Percentiles rank a stretch among this genome's conserved stretches.
Conservation (phyloP, 92 coral and sea anemone species). For the Bergia puertoricense region DNA sequence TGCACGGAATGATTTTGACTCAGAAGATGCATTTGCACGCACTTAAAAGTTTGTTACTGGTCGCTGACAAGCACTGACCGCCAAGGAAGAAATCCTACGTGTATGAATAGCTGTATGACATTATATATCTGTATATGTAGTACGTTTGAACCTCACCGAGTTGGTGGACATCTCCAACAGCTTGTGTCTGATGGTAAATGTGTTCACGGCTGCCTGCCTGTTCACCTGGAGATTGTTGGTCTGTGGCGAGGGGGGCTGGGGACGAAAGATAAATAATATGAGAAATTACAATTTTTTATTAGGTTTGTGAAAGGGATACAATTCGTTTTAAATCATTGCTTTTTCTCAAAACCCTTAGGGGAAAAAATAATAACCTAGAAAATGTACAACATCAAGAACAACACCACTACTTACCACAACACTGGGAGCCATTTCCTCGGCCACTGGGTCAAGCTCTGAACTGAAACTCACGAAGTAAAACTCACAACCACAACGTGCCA, state of each 20-base stretch:
- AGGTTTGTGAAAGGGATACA: too few relatives aligned
- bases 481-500: conserved; percentile 93
- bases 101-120: too few relatives aligned
- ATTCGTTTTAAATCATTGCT: too few relatives aligned
- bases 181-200: conserved; percentile 93
- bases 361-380: too few relatives aligned
- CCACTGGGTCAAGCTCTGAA: conserved; percentile 88
- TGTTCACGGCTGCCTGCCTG: conserved; percentile 78
- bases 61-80: neutral
- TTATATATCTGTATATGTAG: neutral
- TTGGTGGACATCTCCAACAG: conserved; percentile 92
- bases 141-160: conserved; percentile 66
- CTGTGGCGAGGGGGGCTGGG: conserved; percentile 87
- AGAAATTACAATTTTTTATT: too few relatives aligned
- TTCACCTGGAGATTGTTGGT: conserved; percentile 70
- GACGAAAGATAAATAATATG: neutral
- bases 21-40: neutral
- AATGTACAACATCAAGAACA: neutral
- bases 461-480: conserved; percentile 91
- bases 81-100: too few relatives aligned
- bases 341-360: too few relatives aligned
- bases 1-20: neutral
- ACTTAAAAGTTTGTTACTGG: neutral
- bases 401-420: conserved; percentile 67
- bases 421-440: conserved; percentile 72